These are phyloP conservation scores for Enteromius afrohamiltoni DNA, from an alignment of 2,797 vertebrate species.

Conservation along the genomic window DNA sequence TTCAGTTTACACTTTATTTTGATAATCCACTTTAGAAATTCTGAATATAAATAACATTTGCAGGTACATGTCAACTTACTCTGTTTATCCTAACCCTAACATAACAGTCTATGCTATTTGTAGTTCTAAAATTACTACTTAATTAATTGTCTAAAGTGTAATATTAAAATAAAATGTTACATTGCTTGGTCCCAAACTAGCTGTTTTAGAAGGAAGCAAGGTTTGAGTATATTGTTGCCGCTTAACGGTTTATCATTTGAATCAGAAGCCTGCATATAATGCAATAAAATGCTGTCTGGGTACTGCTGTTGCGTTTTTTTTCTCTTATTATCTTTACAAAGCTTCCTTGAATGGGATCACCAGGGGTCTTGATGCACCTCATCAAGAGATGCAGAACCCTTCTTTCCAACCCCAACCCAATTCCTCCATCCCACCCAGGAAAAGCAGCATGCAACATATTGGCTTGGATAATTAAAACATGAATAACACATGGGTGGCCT, in stretches of 20 bases:
- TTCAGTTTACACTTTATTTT: not conserved
- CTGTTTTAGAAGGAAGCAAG: not conserved
- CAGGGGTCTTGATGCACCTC: not conserved
- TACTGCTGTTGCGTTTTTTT: not conserved
- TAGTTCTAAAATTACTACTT: not conserved
- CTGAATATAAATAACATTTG: not conserved
- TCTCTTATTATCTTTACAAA: not conserved
- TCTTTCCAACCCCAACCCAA: slow-evolving; percentile 10
- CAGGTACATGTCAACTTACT: too few relatives aligned
- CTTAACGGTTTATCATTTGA: not conserved
- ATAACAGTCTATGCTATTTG: too few relatives aligned
- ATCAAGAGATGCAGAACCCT: slow-evolving; percentile 29
- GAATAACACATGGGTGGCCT: slow-evolving; percentile 52
- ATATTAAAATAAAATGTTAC: not conserved
- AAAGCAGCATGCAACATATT: slow-evolving; percentile 53
- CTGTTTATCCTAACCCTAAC: too few relatives aligned
- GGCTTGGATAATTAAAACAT: slow-evolving; percentile 53
- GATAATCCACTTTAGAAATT: not conserved
- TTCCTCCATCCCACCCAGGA: slow-evolving; percentile 24
- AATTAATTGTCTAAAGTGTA: not conserved
- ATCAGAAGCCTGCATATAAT: not conserved
- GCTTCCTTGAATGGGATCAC: slow-evolving; percentile 56
- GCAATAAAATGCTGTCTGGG: not conserved
- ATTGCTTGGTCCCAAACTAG: not conserved
- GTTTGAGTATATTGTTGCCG: not conserved